Evolutionary conservation across 2,888 invertebrate species (phyloP), one percentile per base, ranked within the genome.

Genomic region (Cantharis rustica): DNA sequence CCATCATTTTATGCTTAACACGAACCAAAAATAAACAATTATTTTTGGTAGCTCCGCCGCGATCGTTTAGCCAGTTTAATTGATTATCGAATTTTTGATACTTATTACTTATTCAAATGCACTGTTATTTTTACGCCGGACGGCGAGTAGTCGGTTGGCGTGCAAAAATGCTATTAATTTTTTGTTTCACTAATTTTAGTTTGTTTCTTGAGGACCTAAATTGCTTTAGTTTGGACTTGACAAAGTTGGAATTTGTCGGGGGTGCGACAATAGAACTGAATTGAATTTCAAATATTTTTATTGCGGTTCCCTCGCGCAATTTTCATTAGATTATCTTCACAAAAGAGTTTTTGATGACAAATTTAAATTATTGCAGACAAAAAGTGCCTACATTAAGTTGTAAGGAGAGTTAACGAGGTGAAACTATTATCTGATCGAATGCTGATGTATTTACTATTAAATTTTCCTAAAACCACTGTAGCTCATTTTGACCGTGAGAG

Each of bases 1-100:
- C 77, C 73, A 47, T 77, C 73, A 75, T 75, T 77, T 78, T 31
- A 2, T 27, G 64, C 68, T 69, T 71, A 66, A 72, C 73, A 47
- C 16, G 73, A 69, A 75, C n/a, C 47, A 47, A 47, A 47, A 47
- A 47, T 47, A 47, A 47, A 47, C 47, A 47, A 47, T 47, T 47
- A 47, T 47, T 47, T 31, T 47, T 47, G 47, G 47, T n/a, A n/a
- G 47, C 47, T 47, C 47, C n/a, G n/a, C n/a, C 9, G 47, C 47
- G n/a, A 47, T 20, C 16, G 64, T 66, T n/a, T 17, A 66, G 23
- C n/a, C 23, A 63, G 10, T 66, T 17, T 66, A 66, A 20, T 47
- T 47, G 47, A 47, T 47, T 47, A 47, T 66, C 10, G 64, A 66
- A 20, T 66, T 66, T 66, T 66, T 20, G 11, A n/a, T 66, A n/a